Percentiles rank a stretch among this genome's conserved stretches.
Evolutionary conservation across 2,113 vertebrate genomes (phyloP).

Genomic region (Chionodraco myersi): DNA sequence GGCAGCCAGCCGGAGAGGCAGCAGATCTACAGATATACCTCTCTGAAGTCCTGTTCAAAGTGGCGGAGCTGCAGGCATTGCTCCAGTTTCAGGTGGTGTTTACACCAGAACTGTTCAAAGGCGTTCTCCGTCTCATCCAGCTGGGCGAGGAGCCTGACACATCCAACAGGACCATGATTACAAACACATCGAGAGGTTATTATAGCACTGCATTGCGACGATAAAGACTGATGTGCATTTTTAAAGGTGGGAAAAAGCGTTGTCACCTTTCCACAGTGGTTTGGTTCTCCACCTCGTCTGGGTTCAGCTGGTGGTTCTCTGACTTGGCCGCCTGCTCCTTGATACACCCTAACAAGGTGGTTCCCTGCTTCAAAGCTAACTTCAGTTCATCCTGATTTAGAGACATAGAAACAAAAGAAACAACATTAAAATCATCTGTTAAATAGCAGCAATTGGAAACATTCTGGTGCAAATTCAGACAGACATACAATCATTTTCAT

Average conservation of each 20-base stretch:
- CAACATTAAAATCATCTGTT: neutral
- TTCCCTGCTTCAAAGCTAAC: conserved; percentile 90
- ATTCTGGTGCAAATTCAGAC: too few relatives aligned
- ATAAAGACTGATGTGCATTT: neutral
- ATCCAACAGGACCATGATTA: conserved; percentile 14
- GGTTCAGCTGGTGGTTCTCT: conserved; percentile 86
- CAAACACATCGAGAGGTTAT: neutral
- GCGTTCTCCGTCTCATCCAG: conserved; percentile 94
- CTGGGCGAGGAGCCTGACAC: conserved; percentile 90
- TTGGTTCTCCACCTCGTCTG: conserved; percentile 91
- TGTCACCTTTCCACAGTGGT: conserved; percentile 91
- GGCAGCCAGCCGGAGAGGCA: neutral
- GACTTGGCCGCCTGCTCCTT: conserved; percentile 88
- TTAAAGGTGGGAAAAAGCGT: neutral
- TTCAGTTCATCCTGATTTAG: conserved; percentile 89
- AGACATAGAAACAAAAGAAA: conserved; percentile 9
- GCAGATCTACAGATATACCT: conserved; percentile 80
- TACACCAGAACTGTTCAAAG: conserved; percentile 93
- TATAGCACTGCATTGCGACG: neutral
- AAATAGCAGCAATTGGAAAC: neutral
- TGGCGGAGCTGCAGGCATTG: conserved; percentile 94
- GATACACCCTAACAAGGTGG: conserved; percentile 89
- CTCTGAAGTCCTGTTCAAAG: conserved; percentile 94
- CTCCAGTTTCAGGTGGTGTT: conserved; percentile 92
- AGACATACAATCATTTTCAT: too few relatives aligned